Evolutionary conservation across 1,140 invertebrate genomes (phyloP), one percentile per base, ranked within the genome.

Genomic region (Drosophila dunni): DNA sequence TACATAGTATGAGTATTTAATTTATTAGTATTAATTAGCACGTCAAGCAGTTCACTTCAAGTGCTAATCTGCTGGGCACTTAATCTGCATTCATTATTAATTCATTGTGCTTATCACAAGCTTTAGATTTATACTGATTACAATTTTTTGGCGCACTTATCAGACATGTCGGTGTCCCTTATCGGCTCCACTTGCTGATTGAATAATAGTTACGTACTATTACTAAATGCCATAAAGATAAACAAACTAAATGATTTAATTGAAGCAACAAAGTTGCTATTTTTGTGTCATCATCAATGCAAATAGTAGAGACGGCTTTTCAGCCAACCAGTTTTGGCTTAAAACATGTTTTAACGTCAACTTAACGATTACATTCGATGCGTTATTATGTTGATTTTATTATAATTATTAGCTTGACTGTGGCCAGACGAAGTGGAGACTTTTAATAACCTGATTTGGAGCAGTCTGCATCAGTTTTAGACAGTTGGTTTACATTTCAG

Each of bases 21-120:
- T 13, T 20, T 8, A 77, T 84, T 68, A 67, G 40, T 63, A 78
- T 63, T 71, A 75, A 85, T 75, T 79, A 70, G 50, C 67, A 66
- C 74, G 24, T 46, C 24, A 6, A 34, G 20, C 15, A 65, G 33
- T 20, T 20, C 17, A 20, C 17, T 20, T 20, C 17, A 20, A 20
- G 17, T 20, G 17, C 17, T 20, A 20, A 20, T 20, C 36, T 54
- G 17, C 40, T 3, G 15, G 10, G 7, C 13, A 7, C 3, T 11
- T 44, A 53, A 62, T 15, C 45, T 20, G 3, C 1, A 3, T 13
- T 34, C 34, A 54, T 54, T 36, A 40, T 36, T 38, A 33, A 34
- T 17, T 13, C 5, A 10, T 8, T 50, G 1, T 13, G 10, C 33
- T 40, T 48, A 57, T 48, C 64, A 13, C 36, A 48, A 10, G 13